Percentiles rank a stretch among this genome's conserved stretches.
Evolutionary conservation across 2,888 invertebrate genomes (phyloP).

Genomic region (Archaeoteleia sp.): DNA sequence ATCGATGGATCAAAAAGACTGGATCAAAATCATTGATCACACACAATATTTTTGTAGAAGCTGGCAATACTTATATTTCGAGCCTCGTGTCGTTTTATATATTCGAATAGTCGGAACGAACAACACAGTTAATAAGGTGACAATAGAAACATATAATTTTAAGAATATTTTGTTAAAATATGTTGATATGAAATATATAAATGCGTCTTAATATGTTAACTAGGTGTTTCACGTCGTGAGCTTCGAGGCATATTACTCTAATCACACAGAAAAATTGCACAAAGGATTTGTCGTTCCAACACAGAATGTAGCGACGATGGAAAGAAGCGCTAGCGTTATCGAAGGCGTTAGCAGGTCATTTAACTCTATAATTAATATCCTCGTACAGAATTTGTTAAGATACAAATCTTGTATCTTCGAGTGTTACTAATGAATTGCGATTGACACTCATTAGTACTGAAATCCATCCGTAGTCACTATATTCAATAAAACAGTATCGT

Average conservation of each 20-base stretch:
- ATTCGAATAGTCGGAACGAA: conserved; percentile 91
- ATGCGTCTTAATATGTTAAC: conserved; percentile 7
- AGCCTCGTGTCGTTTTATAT: conserved; percentile 89
- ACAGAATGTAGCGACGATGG: conserved; percentile 94
- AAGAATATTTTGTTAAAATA: conserved; percentile 4
- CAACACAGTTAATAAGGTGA: conserved; percentile 93
- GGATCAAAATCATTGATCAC: conserved; percentile 96
- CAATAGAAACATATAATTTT: conserved; percentile 48
- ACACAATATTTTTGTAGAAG: conserved; percentile 94
- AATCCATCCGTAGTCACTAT: too few relatives aligned
- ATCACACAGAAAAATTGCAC: conserved; percentile 83
- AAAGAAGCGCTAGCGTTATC: conserved; percentile 92
- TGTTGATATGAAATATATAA: conserved; percentile 12
- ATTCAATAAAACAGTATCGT: too few relatives aligned
- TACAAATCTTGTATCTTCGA: too few relatives aligned
- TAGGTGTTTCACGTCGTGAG: conserved; percentile 94
- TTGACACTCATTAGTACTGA: too few relatives aligned
- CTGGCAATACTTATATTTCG: conserved; percentile 97
- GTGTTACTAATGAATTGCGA: too few relatives aligned
- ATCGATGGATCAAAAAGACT: conserved; percentile 96
- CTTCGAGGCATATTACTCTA: conserved; percentile 91
- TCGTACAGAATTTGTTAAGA: too few relatives aligned
- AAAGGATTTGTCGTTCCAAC: conserved; percentile 87
- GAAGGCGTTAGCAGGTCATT: conserved; percentile 93
- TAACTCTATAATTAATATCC: too few relatives aligned